phyloP scores from a whole-genome alignment of 2,797 vertebrate species.

The Gymnothorax reevesii region DNA sequence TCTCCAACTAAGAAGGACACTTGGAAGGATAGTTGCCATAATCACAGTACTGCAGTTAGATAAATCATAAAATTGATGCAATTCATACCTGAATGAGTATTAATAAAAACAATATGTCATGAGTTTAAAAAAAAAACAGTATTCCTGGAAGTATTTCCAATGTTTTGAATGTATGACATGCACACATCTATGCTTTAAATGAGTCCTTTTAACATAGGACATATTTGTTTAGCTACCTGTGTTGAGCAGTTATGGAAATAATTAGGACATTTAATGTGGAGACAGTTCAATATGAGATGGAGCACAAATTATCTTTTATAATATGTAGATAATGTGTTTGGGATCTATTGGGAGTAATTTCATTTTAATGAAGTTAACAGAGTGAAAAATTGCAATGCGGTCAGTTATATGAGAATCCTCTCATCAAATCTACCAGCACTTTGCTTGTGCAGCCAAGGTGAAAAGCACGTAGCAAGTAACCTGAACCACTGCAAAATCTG shows the following conservation, averaged over 20 bases:
- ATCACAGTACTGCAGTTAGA: too few relatives aligned
- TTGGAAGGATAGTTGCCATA: too few relatives aligned
- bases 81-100: too few relatives aligned
- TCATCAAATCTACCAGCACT: not conserved
- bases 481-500: not conserved
- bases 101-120: too few relatives aligned
- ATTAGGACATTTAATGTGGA: not conserved
- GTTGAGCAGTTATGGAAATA: not conserved
- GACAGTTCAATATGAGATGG: not conserved
- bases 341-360: not conserved
- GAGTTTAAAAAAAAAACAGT: too few relatives aligned
- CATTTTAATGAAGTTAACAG: not conserved
- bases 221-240: not conserved
- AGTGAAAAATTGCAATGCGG: not conserved
- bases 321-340: not conserved
- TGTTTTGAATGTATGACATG: too few relatives aligned
- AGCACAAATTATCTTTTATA: not conserved
- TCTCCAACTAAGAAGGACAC: too few relatives aligned
- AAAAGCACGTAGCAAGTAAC: not conserved
- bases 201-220: too few relatives aligned
- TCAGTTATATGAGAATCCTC: not conserved
- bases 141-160: too few relatives aligned
- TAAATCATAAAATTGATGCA: too few relatives aligned
- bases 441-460: not conserved
- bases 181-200: too few relatives aligned